Percentiles rank a stretch among this genome's conserved stretches.
These are phyloP conservation scores for Catocala fraxini DNA, from an alignment of 2,888 invertebrate species.

Conservation along the genomic window DNA sequence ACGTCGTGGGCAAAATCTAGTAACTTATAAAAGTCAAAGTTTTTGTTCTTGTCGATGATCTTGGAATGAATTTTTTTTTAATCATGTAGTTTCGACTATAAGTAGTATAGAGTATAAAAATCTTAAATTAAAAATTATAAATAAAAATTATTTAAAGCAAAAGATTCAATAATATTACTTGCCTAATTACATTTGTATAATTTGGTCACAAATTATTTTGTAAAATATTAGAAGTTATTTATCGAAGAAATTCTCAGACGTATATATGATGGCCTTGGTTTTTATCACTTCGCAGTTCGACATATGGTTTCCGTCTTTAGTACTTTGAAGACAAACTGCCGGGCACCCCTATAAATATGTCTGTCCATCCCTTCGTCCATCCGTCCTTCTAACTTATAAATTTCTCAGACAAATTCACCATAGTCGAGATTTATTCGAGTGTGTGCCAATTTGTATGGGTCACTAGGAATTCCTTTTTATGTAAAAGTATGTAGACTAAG, in stretches of 20 bases:
- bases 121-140: too few species aligned
- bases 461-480: not conserved
- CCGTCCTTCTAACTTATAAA: slow-evolving; percentile 28
- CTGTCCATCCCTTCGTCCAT: slow-evolving; percentile 19
- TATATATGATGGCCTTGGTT: not conserved
- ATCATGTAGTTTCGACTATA: too few species aligned
- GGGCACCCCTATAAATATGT: slow-evolving; percentile 38
- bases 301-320: slow-evolving; percentile 6
- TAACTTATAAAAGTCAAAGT: too few species aligned
- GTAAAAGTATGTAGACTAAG: too few species aligned
- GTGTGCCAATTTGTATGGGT: slow-evolving; percentile 22
- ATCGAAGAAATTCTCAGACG: not conserved
- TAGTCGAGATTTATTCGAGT: slow-evolving; percentile 33
- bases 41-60: too few species aligned
- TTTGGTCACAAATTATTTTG: not conserved
- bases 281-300: not conserved
- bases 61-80: too few species aligned
- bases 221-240: too few species aligned
- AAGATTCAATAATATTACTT: too few species aligned
- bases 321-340: slow-evolving; percentile 31
- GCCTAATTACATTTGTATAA: too few species aligned
- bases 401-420: slow-evolving; percentile 31
- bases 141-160: too few species aligned
- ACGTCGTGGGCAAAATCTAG: too few species aligned
- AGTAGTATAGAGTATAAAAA: too few species aligned